phyloP scores from a whole-genome alignment of 2,113 vertebrate species.

The Prunella fulvescens region DNA sequence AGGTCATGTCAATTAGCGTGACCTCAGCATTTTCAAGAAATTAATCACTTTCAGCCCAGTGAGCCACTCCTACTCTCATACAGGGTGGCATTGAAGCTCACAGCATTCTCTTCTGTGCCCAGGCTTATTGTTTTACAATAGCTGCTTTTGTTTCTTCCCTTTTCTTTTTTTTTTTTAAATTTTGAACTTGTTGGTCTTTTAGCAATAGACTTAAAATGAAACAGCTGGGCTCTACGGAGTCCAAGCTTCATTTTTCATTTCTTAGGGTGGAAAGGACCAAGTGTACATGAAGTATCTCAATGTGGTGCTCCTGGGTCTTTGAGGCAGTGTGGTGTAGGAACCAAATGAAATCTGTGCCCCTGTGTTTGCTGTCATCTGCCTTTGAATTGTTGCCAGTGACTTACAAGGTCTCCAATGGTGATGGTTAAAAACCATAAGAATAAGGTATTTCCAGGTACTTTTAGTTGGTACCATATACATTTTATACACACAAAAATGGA shows the following conservation, averaged over 20 bases:
- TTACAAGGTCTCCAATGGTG: constrained; percentile 6
- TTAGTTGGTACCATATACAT: background rate
- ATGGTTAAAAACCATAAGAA: constrained; percentile 14
- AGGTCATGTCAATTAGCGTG: constrained; percentile 82
- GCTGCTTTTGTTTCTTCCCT: constrained; percentile 5
- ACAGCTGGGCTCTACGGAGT: background rate
- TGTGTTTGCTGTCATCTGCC: background rate
- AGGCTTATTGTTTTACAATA: constrained; percentile 46
- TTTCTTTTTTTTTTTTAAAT: background rate
- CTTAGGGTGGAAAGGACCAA: background rate
- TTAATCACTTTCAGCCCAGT: constrained; percentile 75
- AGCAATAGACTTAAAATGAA: constrained; percentile 38
- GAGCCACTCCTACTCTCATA: constrained; percentile 53
- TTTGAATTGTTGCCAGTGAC: background rate
- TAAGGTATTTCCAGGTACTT: background rate
- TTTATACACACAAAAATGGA: background rate
- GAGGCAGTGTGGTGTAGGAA: background rate
- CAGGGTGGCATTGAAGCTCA: constrained; percentile 52
- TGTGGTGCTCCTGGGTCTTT: background rate
- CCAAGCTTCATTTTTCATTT: constrained; percentile 19
- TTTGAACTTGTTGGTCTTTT: constrained; percentile 30
- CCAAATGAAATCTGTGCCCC: background rate
- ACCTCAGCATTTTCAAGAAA: constrained; percentile 80
- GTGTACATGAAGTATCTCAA: background rate
- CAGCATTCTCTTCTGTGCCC: constrained; percentile 27